Base-by-base conservation (phyloP, 53 echinoderm and acorn worm species). In the Apostichopus leukothele region DNA sequence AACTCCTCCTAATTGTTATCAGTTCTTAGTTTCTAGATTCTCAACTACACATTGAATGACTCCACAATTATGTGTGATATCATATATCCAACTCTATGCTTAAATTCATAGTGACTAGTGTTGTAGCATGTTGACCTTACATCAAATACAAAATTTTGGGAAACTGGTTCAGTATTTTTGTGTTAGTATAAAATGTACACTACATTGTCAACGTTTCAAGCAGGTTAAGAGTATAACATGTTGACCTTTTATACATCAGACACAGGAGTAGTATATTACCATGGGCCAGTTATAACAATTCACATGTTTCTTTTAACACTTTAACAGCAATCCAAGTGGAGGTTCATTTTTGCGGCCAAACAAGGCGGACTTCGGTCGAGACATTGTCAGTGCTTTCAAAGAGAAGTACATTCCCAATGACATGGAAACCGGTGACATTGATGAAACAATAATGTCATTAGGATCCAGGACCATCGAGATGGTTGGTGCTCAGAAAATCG, bases 281-380 rank as follows among this genome's bases (percentile, higher is more conserved):
- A 67, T 67, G 39, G 3, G 39, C 39, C 39, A 39, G 39, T 39
- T 75, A 9, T 39, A 75, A 75, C 39, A 11, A 5, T 75, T 21
- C 75, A 75, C 19, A 9, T 75, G 3, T 75, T 75, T 52, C 51
- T 51, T 80, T 53, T 76, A 75, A 39, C 39, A 96, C 7, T 80
- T 53, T 76, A 75, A 39, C 39, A 96, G 97, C 53, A 88, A 92
- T 18, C 93, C 95, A 27, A 90, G 90, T 4, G 90, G 93, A 80
- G 97, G 97, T 10, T 96, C 97, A 50, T 96, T 96, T 87, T 60
- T 96, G 25, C 93, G 97, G n/a, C 90, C 93, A 18, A 93, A 93
- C 87, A 96, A 96, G 53, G 93, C 95, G 1, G 95, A 95, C 83
- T 83, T 89, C 86, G 97, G 97, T 11, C 77, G 91, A 12, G 89